Evolutionary conservation across 1,140 invertebrate genomes (phyloP).

Genomic region (Nylanderia fulva): DNA sequence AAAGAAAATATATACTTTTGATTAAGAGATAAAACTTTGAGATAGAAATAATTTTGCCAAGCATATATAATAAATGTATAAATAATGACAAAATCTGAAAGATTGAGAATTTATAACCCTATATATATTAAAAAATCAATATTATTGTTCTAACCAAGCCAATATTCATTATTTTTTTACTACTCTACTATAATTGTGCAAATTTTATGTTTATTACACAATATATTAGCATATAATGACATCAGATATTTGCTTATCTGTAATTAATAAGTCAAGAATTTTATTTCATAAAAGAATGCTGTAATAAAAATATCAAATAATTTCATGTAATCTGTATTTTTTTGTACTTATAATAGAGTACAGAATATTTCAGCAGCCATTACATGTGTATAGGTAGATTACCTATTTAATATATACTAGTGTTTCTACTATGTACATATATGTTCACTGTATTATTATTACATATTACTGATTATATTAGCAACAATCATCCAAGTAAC

Average conservation of each 20-base stretch:
- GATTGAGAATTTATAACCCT: conserved; percentile 25
- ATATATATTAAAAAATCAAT: conserved; percentile 13
- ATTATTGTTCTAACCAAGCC: not conserved
- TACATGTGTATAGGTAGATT: not conserved
- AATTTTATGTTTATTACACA: conserved; percentile 10
- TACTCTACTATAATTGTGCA: conserved; percentile 4
- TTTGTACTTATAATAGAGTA: conserved; percentile 14
- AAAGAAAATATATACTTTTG: conserved; percentile 32
- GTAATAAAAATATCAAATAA: not conserved
- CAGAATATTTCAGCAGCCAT: conserved; percentile 25
- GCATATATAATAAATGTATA: conserved; percentile 37
- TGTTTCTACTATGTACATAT: conserved; percentile 63
- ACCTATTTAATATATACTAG: conserved; percentile 39
- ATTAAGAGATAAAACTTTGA: not conserved
- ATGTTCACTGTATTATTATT: conserved; percentile 43
- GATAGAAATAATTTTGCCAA: conserved; percentile 28
- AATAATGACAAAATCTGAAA: conserved; percentile 13
- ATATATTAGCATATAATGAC: not conserved
- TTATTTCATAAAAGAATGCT: not conserved
- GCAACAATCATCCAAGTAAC: no score
- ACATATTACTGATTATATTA: conserved; percentile 47
- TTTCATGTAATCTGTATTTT: not conserved
- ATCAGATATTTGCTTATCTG: not conserved
- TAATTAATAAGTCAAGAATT: not conserved
- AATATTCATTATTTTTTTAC: not conserved